phyloP scores from a whole-genome alignment of 2,113 vertebrate genomes.

The Macquaria ambigua region DNA sequence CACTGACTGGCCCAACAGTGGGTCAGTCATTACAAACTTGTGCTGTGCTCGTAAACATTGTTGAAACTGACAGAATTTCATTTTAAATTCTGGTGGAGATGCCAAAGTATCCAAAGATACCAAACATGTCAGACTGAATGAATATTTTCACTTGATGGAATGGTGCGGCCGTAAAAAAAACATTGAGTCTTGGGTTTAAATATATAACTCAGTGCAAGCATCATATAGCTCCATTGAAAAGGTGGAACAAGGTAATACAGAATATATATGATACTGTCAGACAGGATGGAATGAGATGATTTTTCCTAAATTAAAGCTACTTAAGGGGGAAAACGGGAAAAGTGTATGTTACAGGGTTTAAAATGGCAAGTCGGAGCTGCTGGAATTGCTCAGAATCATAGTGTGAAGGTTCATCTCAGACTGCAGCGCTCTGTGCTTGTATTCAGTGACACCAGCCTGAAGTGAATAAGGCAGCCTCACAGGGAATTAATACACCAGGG shows the following conservation, averaged over 20 bases:
- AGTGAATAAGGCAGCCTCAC: constrained; percentile 49
- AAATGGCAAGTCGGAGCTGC: constrained; percentile 31
- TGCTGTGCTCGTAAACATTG: not conserved
- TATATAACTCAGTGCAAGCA: not conserved
- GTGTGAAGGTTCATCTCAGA: constrained; percentile 47
- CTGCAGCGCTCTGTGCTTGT: constrained; percentile 32
- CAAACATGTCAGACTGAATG: not conserved
- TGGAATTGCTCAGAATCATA: constrained; percentile 31
- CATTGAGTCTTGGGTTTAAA: not conserved
- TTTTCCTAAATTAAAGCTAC: not conserved
- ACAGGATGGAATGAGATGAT: not conserved
- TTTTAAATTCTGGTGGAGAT: not conserved
- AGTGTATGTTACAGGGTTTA: constrained; percentile 18
- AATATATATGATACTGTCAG: constrained; percentile 6
- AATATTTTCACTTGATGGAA: constrained; percentile 8
- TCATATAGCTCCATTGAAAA: not conserved
- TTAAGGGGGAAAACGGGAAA: not conserved
- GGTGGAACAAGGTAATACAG: not conserved
- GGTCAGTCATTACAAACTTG: not conserved
- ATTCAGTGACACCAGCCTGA: constrained; percentile 53
- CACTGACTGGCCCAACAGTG: no score
- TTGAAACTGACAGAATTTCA: not conserved
- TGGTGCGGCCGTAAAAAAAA: not conserved
- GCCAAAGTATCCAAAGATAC: not conserved
- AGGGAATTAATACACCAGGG: constrained; percentile 57